Percentiles rank a stretch among this genome's conserved stretches.
Evolutionary conservation across 2,888 invertebrate genomes (phyloP).

Genomic region (Drosophila antonietae): DNA sequence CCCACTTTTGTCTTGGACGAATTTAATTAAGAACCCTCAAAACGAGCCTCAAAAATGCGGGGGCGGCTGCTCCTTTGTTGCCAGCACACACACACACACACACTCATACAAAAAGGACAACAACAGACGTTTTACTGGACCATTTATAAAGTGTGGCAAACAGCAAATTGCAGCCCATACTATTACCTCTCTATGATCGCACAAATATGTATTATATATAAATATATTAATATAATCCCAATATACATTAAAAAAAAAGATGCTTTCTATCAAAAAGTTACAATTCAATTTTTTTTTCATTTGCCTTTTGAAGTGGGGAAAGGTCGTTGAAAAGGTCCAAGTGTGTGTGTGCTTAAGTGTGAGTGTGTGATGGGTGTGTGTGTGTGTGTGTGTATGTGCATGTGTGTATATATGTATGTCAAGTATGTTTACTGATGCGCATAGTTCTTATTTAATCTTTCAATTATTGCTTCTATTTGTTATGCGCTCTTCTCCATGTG

Average conservation of each 20-base stretch:
- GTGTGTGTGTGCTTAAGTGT: background rate
- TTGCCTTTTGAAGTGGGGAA: slow-evolving; percentile 40
- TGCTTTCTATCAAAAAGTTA: slow-evolving; percentile 43
- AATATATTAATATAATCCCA: slow-evolving; percentile 4
- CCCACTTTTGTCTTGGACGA: slow-evolving; percentile 71
- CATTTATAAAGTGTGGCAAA: slow-evolving; percentile 36
- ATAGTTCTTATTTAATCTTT: slow-evolving; percentile 2
- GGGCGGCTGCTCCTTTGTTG: slow-evolving; percentile 48
- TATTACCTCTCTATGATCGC: background rate
- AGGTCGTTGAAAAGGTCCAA: slow-evolving; percentile 6
- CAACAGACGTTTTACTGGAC: slow-evolving; percentile 3
- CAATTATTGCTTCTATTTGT: background rate
- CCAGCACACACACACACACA: slow-evolving; percentile 1
- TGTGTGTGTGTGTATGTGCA: slow-evolving; percentile 15
- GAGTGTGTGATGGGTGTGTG: slow-evolving; percentile 1
- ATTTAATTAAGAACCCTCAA: slow-evolving; percentile 79
- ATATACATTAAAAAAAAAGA: slow-evolving; percentile 19
- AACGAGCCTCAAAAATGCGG: slow-evolving; percentile 51
- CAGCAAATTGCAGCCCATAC: background rate
- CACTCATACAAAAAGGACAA: slow-evolving; percentile 42
- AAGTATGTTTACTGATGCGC: background rate
- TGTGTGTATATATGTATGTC: background rate
- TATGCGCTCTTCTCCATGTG: background rate
- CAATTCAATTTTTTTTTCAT: slow-evolving; percentile 46
- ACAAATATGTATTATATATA: slow-evolving; percentile 11